Base-by-base conservation (phyloP, 2,797 vertebrate species). In the Eulemur coronatus region DNA sequence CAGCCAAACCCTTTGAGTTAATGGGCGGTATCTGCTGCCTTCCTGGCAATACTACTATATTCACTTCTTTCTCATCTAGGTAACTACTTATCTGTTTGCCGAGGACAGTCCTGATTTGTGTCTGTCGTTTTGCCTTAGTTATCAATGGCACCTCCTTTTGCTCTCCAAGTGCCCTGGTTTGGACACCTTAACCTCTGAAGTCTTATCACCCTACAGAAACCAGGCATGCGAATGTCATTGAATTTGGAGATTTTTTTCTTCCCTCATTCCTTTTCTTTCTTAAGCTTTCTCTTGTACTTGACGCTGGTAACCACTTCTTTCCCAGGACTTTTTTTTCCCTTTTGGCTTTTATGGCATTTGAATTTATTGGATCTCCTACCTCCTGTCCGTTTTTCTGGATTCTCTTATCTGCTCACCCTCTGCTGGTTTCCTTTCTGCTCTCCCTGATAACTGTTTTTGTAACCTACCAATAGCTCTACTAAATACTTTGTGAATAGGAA, bases 361-460 rank as follows among this genome's bases (percentile, higher is more conserved):
- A 52, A 38, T 67, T 11, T 46, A 46, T 80, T 43, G 10, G 50
- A 28, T 61, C 35, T 46, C 10, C 33, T 33, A 63, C 15, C 4
- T 48, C 35, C 79, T 76, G 1, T 15, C 15, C 22, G 26, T 63
- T 82, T n/a, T 38, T 26, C n/a, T 55, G 63, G n/a, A 6, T 85
- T 72, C 57, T 84, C 43, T 43, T 50, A 15, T 73, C 14, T 28
- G 22, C 24, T 82, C 20, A 48, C 33, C 33, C 12, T 75, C 18
- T 93, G 38, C 78, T 84, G 38, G 70, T 89, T 89, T 52, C 55
- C 30, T 89, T 89, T 57, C 84, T 84, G 18, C 87, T 94, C 72
- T 84, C 50, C 38, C n/a, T 35, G 11, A 41, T 7, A 92, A 55
- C 72, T 70, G 63, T 75, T 84, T 55, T 76, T 75, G 43, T 50